A percentile compares a stretch with the other conserved stretches of the same genome.
Evolutionary conservation across 2,888 invertebrate species (phyloP).

Genomic region (Trissolcus brochymenae): DNA sequence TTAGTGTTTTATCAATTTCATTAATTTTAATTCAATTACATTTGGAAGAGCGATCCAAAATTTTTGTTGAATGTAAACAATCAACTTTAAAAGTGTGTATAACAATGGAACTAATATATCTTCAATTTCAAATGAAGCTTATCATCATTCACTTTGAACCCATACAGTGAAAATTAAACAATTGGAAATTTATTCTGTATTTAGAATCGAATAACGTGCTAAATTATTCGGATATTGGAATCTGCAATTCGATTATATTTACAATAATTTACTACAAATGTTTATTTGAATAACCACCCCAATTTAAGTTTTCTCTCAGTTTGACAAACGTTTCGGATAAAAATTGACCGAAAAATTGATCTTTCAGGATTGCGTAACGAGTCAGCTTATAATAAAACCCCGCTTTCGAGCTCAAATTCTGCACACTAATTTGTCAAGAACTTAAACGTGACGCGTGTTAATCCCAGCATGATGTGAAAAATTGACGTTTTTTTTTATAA

Average conservation of each 20-base stretch:
- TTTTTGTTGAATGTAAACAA: no score
- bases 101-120: neutral
- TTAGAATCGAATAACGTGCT: constrained; percentile 14
- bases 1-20: no score
- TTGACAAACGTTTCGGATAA: constrained; percentile 9
- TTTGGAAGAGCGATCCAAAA: no score
- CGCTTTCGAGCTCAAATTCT: neutral
- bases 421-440: constrained; percentile 26
- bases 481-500: constrained; percentile 27
- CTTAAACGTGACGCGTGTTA: constrained; percentile 17
- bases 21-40: no score
- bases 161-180: constrained; percentile 15
- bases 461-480: constrained; percentile 16
- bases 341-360: constrained; percentile 6
- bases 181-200: constrained; percentile 4
- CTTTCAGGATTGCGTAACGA: neutral
- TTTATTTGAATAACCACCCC: constrained; percentile 8
- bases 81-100: no score
- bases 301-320: constrained; percentile 1
- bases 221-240: neutral
- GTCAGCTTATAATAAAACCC: constrained; percentile 19
- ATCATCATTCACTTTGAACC: constrained; percentile 13
- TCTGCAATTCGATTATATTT: neutral
- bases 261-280: neutral
- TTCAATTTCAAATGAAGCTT: constrained; percentile 3